Conservation (phyloP, 2,113 vertebrate species). For the Pachypanchax playfairii region DNA sequence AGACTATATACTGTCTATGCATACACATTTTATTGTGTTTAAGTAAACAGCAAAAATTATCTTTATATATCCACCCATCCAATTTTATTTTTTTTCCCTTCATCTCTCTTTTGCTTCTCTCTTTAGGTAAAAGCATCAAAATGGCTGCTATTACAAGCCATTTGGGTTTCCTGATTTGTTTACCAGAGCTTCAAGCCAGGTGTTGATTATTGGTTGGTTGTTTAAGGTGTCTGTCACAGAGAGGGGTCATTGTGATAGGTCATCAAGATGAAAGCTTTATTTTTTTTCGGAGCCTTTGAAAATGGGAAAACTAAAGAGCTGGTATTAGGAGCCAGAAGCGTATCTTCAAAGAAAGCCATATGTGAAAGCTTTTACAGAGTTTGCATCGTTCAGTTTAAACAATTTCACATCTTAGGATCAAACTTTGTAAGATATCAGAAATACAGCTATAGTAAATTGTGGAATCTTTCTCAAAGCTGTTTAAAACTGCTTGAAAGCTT, state of each 20-base stretch:
- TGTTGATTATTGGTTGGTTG: conserved; percentile 48
- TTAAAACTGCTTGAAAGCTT: conserved; percentile 20
- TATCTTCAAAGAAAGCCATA: conserved; percentile 55
- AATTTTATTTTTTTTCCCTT: conserved; percentile 15
- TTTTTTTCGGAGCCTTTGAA: neutral
- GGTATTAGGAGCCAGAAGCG: conserved; percentile 35
- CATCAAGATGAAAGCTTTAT: conserved; percentile 67
- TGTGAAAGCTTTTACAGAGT: conserved; percentile 38
- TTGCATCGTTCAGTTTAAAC: conserved; percentile 24
- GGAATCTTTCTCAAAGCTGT: conserved; percentile 21
- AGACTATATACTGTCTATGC: no score
- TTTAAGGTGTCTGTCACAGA: conserved; percentile 37
- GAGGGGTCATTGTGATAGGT: conserved; percentile 40
- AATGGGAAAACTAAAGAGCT: conserved; percentile 13
- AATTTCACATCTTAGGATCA: conserved; percentile 28
- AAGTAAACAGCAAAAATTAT: neutral
- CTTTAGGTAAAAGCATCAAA: conserved; percentile 62
- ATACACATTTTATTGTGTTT: no score
- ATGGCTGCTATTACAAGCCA: conserved; percentile 58
- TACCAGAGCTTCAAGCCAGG: conserved; percentile 49
- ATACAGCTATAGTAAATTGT: neutral
- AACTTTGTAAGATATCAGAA: conserved; percentile 1
- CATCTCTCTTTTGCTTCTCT: conserved; percentile 8
- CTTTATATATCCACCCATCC: neutral
- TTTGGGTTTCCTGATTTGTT: conserved; percentile 65